Percentiles rank a stretch among this genome's conserved stretches.
These are phyloP conservation scores for Clarias laeviceps DNA, from an alignment of 2,797 vertebrate species.

Conservation along the genomic window DNA sequence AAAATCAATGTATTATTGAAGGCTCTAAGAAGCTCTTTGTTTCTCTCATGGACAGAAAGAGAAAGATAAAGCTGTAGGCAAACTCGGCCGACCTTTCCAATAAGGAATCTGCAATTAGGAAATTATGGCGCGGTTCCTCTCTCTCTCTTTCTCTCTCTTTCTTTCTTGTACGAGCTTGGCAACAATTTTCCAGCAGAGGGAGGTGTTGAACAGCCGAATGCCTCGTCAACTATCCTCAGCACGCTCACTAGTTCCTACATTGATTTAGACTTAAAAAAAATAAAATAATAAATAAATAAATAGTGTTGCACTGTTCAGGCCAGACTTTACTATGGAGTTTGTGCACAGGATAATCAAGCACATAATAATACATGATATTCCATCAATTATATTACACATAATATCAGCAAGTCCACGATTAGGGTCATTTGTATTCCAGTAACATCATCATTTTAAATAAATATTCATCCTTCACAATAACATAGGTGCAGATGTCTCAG, in stretches of 20 bases:
- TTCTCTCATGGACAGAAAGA: conserved; percentile 72
- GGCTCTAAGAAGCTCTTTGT: conserved; percentile 76
- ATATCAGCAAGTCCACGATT: not conserved
- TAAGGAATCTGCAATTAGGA: conserved; percentile 12
- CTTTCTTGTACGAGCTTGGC: not conserved
- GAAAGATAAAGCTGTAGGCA: conserved; percentile 65
- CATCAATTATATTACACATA: no score
- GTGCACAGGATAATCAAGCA: not conserved
- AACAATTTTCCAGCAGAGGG: conserved; percentile 68
- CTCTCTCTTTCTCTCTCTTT: no score
- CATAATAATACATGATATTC: not conserved
- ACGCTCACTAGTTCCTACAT: not conserved
- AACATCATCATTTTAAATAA: not conserved
- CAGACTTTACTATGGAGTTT: not conserved
- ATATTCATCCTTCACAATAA: not conserved
- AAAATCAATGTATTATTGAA: conserved; percentile 72
- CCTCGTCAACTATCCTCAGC: no score
- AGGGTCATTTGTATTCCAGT: no score
- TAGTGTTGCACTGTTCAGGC: not conserved
- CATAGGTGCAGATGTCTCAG: not conserved
- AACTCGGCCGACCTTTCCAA: conserved; percentile 56
- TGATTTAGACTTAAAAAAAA: not conserved
- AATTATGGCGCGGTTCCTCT: not conserved
- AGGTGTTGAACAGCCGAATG: conserved; percentile 72
- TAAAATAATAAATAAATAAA: no score